Conservation (phyloP, 2,797 vertebrate genomes). For the Sternarchorhynchus goeldii region DNA sequence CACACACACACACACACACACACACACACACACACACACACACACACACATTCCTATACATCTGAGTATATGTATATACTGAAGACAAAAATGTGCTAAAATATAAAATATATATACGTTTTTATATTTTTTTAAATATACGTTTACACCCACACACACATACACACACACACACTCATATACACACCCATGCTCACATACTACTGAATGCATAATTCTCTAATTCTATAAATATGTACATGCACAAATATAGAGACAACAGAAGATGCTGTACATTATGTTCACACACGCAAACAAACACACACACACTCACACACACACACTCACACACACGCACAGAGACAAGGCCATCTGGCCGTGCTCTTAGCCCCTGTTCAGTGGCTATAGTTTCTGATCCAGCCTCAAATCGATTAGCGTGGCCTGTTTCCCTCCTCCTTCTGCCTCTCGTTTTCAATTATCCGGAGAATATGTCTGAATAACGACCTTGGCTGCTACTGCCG, state of each 20-base stretch:
- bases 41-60: conserved; percentile 10
- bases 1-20: conserved; percentile 35
- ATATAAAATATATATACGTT: no score
- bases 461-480: conserved; percentile 46
- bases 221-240: conserved; percentile 2
- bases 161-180: conserved; percentile 3
- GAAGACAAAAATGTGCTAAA: no score
- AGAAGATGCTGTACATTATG: no score
- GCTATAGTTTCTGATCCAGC: conserved; percentile 72
- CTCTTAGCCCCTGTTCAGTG: conserved; percentile 43
- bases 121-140: no score
- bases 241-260: not conserved
- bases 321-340: conserved; percentile 1
- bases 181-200: not conserved
- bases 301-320: not conserved
- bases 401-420: conserved; percentile 77
- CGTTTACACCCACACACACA: conserved; percentile 37
- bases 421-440: conserved; percentile 66
- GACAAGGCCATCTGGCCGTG: conserved; percentile 38
- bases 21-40: conserved; percentile 27
- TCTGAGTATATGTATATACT: no score
- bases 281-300: not conserved
- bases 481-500: conserved; percentile 35
- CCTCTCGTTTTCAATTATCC: conserved; percentile 60
- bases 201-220: no score